Base-by-base conservation (phyloP, 2,797 vertebrate species). In the Acanthurus leucopareius region DNA sequence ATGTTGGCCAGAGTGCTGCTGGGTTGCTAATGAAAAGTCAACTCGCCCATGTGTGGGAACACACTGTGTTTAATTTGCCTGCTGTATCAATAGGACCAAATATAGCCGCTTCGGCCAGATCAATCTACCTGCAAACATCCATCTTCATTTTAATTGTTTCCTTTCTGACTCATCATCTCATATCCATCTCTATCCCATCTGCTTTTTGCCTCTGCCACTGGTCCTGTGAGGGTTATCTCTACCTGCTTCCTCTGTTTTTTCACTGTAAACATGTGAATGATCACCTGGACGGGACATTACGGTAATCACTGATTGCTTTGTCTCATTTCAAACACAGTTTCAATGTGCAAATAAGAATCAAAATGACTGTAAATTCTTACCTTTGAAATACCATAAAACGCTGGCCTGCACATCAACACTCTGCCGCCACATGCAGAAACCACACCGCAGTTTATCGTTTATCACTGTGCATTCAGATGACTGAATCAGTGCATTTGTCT, bases 31-130 rank as follows among this genome's bases (percentile, higher is more conserved):
- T 88, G 77, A 91, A 89, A 86, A 75, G 62, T 88, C 77, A 86
- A 79, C 89, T 64, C 35, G 6, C 44, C 35, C 56, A 0, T 22
- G 42, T 85, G 75, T 91, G 92, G 78, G 92, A 93, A 86, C 74
- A 84, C 48, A 40, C 65, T 22, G n/a, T 93, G 87, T 92, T 93
- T 91, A 83, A 79, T 86, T 73, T 75, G 77, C 68, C 87, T 92
- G 92, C 60, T 25, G 10, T 68, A 66, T 90, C 71, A 88, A 79
- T 86, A 75, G 71, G 59, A 62, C 32, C 53, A 75, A 77, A 86
- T 45, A 66, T 54, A 64, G 77, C 69, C 10, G 35, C 56, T 38
- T 20, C 13, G 38, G 69, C 79, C 22, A 38, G 66, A 86, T 84
- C 69, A 67, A 59, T 85, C 22, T 7, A 45, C 20, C 58, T 25